Evolutionary conservation across 2,797 vertebrate species (phyloP), one percentile per base, ranked within the genome.

Genomic region (Cichlasoma orientale): DNA sequence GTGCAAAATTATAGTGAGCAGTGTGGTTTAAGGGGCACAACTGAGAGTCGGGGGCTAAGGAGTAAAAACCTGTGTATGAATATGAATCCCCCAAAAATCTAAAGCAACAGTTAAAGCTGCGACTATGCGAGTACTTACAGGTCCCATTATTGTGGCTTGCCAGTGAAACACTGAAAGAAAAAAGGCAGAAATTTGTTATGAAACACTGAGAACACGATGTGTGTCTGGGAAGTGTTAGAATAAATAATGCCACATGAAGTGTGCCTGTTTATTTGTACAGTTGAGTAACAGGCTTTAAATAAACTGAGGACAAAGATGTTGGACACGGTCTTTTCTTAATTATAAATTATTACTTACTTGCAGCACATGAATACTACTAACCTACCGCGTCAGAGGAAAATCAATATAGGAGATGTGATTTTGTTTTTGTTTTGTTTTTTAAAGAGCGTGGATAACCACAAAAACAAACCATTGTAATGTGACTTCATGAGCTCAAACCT

Each of bases 111-210:
- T 50, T 33, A 54, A 36, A 9, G 29, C 8, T 55, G 36, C 25
- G 25, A 47, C 4, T 36, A 29, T 41, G 69, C 38, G 36, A 80
- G 82, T 93, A 96, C 95, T 96, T 94, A 96, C 96, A 84, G 95
- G 95, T 94, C 95, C 95, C 95, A 96, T 96, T 95, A 95, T 96
- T 91, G 96, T 96, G 86, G 95, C 95, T 93, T 96, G 95, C 95
- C 95, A 96, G 89, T 96, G 96, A 94, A 96, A 96, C 95, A 96
- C 95, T 96, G 91, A 83, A 94, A 94, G 14, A 80, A 50, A 72
- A 2, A 85, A 31, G 31, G 58, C 23, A 91, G 33, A 78, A 75
- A 86, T 12, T 3, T 25, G 79, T 92, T 84, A 86, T 72, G 90
- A 90, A 86, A 94, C 88, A 77, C 16, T 74, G 19, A 31, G 6